phyloP scores from a whole-genome alignment of 23 tunicate genomes.

The Ciona savignyi region DNA sequence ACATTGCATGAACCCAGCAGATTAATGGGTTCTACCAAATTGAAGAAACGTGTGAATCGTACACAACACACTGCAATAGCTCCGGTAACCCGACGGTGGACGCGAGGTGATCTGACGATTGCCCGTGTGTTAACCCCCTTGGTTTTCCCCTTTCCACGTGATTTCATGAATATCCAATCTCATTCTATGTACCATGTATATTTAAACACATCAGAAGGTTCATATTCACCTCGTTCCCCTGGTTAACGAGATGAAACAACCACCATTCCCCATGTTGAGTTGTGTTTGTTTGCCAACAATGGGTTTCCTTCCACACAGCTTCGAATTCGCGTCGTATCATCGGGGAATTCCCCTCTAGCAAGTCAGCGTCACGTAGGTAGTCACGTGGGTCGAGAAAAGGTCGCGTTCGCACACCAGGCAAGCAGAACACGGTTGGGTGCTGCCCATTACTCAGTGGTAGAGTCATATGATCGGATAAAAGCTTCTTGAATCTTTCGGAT shows the following conservation, averaged over 20 bases:
- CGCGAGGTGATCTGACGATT: too few species aligned
- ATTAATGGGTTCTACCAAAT: too few species aligned
- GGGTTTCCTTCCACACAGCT: background rate
- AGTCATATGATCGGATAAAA: background rate
- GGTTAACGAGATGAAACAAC: constrained; percentile 54
- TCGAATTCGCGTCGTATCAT: constrained; percentile 23
- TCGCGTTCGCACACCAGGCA: constrained; percentile 21
- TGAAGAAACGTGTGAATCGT: too few species aligned
- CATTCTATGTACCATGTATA: too few species aligned
- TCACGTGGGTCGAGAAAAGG: constrained; percentile 14
- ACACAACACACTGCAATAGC: too few species aligned
- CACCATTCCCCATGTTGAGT: constrained; percentile 59
- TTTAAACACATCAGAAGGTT: too few species aligned
- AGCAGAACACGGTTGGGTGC: constrained; percentile 26
- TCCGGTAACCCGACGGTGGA: too few species aligned
- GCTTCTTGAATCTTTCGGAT: background rate
- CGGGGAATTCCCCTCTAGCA: constrained; percentile 21
- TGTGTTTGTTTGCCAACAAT: constrained; percentile 41
- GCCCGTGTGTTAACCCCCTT: too few species aligned
- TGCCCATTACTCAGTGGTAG: background rate
- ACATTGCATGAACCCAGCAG: too few species aligned
- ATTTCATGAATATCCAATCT: too few species aligned
- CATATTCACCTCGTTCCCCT: constrained; percentile 61
- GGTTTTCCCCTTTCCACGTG: too few species aligned
- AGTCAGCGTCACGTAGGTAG: constrained; percentile 24